These are phyloP conservation scores for Drosophila sulfurigaster DNA, from an alignment of 1,140 invertebrate genomes.

Conservation along the genomic window DNA sequence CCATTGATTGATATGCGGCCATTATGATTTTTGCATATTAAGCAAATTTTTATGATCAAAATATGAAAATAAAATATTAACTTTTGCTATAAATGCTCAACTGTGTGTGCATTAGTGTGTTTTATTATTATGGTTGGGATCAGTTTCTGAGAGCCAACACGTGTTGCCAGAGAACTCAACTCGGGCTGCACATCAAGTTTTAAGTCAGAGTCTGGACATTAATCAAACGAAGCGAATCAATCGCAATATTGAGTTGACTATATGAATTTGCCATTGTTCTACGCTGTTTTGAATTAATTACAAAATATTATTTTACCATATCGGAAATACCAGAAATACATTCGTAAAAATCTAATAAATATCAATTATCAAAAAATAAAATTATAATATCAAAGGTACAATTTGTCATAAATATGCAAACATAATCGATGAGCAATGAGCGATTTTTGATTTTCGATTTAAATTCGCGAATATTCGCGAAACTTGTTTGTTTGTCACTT, in stretches of 20 bases:
- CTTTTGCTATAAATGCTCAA: neutral
- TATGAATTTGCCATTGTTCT: slow-evolving; percentile 28
- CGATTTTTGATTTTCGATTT: slow-evolving; percentile 33
- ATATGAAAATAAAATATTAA: slow-evolving; percentile 34
- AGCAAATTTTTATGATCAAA: slow-evolving; percentile 37
- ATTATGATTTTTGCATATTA: slow-evolving; percentile 48
- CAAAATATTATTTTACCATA: slow-evolving; percentile 41
- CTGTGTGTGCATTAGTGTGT: too few relatives aligned
- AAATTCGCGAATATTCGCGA: neutral
- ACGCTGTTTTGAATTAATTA: slow-evolving; percentile 38
- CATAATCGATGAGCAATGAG: slow-evolving; percentile 47
- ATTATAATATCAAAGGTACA: slow-evolving; percentile 42
- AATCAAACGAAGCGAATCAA: slow-evolving; percentile 1
- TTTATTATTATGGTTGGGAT: neutral
- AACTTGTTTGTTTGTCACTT: slow-evolving; percentile 34
- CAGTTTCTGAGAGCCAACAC: slow-evolving; percentile 19
- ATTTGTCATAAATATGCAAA: slow-evolving; percentile 44
- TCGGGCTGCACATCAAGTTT: neutral
- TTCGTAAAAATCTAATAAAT: slow-evolving; percentile 13
- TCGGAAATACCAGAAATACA: slow-evolving; percentile 41
- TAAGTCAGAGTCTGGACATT: slow-evolving; percentile 1
- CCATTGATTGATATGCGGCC: slow-evolving; percentile 48
- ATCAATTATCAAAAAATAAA: slow-evolving; percentile 27
- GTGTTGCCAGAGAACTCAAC: slow-evolving; percentile 19
- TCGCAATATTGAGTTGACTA: slow-evolving; percentile 14